Base-by-base conservation (phyloP, 2,888 invertebrate species). In the Archips xylosteana region DNA sequence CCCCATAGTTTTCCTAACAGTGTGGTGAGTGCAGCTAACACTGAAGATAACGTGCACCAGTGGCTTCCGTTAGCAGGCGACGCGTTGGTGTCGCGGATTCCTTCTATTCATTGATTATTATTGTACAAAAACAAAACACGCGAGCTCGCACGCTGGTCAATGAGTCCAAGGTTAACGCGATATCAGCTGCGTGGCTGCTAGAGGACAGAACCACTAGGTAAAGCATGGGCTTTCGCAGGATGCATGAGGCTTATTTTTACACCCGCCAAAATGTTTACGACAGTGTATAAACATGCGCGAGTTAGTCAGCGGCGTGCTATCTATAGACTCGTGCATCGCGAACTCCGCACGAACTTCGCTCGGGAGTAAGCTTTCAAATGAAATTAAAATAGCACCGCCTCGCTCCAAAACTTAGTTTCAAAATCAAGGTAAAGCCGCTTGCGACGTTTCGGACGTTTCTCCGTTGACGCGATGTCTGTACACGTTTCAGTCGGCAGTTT, bases 361-460 rank as follows among this genome's bases (percentile, higher is more conserved):
- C 86, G 84, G 86, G 88, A 92, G 85, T 85, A 88, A 83, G 87
- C 90, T 92, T 91, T 90, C 87, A 81, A 85, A 84, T 85, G 82
- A 89, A 91, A 87, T 93, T 86, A 94, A 94, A 94, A 94, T 94
- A 94, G 93, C 92, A 85, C 88, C 82, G 85, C 81, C 88, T 85
- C 86, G 85, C 83, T 82, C 86, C 87, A 86, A 91, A 90, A 89
- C 85, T 87, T 89, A 88, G 83, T 88, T 92, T 94, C 93, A 94
- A 94, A 94, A 94, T 94, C 94, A 94, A 94, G 94, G 94, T 94
- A 92, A 94, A 85, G 89, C 82, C 87, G 86, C 87, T 88, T 89
- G 86, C 83, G 90, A 85, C 91, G 88, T 92, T 93, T 88, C 91
- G 89, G 87, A 90, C 89, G 92, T 85, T 85, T 80, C 81, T 76